Evolutionary conservation across 2,888 invertebrate genomes (phyloP), one percentile per base, ranked within the genome.

Genomic region (Nymphalis urticae): DNA sequence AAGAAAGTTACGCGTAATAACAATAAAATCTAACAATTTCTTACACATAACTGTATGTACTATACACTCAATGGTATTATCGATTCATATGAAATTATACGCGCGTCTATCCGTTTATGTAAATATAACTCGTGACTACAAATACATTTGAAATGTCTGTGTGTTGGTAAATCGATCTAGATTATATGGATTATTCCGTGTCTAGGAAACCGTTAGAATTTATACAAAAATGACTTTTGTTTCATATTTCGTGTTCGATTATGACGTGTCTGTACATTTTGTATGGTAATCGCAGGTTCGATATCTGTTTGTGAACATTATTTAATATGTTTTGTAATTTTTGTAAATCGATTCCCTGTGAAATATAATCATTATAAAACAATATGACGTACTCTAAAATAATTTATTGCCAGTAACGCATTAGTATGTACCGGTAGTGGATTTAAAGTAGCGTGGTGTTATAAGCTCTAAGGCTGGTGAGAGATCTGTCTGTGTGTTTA

Each of bases 111-210:
- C 66, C 66, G 75, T 72, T 69, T 74, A 75, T 74, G 73, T 71
- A 74, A 75, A 75, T 73, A 70, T 70, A 70, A 72, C 68, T 76
- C 76, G 75, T 75, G 75, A 76, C 75, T 74, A 27, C 64, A 56
- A 68, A 64, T 66, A 67, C 72, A 68, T 74, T 70, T 64, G 51
- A 62, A 68, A 62, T 71, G 68, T 67, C 73, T 65, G 68, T 56
- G 50, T 36, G 48, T 58, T 10, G 21, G 32, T 58, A 2, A 56
- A 32, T 56, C 27, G 53, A 32, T 56, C 56, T 56, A 56, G 36
- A 56, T 56, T 56, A 56, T 56, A 32, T 9, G 7, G 56, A 56
- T 56, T 56, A 56, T 36, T 56, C 56, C 32, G 32, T 56, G 32
- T 56, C 32, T 56, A 56, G 27, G 10, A 32, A 7, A 7, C 56